phyloP scores from a whole-genome alignment of 2,888 invertebrate species.

The Labia minor region DNA sequence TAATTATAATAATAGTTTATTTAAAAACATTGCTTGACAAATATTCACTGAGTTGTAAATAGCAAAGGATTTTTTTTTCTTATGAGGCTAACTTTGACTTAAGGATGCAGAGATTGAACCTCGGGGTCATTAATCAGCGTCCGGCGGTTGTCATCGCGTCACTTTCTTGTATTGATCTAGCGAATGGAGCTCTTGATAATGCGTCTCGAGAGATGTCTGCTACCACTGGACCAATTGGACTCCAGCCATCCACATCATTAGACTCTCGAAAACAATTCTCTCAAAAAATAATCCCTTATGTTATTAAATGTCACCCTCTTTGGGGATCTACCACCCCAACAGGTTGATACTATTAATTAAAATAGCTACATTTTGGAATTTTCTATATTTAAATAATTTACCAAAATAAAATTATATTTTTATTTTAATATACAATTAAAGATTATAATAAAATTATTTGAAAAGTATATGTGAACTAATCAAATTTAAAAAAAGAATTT shows the following conservation, averaged over 20 bases:
- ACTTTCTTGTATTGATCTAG: constrained; percentile 13
- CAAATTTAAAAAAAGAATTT: too few relatives aligned
- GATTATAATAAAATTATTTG: too few relatives aligned
- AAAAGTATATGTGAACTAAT: too few relatives aligned
- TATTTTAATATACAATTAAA: too few relatives aligned
- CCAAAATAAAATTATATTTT: too few relatives aligned
- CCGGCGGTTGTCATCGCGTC: background rate
- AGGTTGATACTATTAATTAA: too few relatives aligned
- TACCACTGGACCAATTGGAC: constrained; percentile 1
- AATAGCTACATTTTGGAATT: too few relatives aligned
- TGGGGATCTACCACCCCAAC: too few relatives aligned
- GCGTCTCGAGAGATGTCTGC: constrained; percentile 13
- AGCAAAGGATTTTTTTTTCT: background rate
- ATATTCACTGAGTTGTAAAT: background rate
- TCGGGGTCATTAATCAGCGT: background rate
- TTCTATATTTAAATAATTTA: too few relatives aligned
- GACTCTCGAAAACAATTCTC: background rate
- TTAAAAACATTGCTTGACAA: too few relatives aligned
- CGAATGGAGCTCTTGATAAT: background rate
- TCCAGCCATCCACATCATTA: constrained; percentile 8
- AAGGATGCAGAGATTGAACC: background rate
- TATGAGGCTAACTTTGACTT: background rate
- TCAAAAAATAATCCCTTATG: background rate
- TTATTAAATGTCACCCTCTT: background rate
- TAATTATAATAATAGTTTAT: too few relatives aligned